phyloP scores from a whole-genome alignment of 2,797 vertebrate genomes.

The Todus mexicanus region DNA sequence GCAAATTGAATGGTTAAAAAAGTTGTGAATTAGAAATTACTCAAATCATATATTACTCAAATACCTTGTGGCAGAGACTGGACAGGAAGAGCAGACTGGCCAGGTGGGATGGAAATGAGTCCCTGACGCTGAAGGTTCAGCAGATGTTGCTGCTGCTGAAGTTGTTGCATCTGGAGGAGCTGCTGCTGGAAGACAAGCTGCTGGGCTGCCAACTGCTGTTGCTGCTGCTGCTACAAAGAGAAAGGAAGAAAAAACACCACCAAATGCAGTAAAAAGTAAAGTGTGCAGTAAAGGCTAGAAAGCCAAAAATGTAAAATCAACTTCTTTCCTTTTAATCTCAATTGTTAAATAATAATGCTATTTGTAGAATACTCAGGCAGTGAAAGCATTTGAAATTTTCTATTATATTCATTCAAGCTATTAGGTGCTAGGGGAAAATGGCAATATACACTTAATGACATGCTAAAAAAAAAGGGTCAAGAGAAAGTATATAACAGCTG shows the following conservation, averaged over 20 bases:
- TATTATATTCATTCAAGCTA: slow-evolving; percentile 12
- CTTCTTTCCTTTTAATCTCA: neutral
- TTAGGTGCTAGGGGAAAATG: neutral
- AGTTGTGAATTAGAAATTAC: neutral
- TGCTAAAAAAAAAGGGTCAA: slow-evolving; percentile 24
- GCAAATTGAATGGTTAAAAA: neutral
- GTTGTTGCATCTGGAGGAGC: slow-evolving; percentile 99
- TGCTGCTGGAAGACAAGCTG: slow-evolving; percentile 99
- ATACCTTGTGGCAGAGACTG: slow-evolving; percentile 95
- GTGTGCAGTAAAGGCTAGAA: neutral
- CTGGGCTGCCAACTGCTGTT: slow-evolving; percentile 98
- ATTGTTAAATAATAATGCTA: slow-evolving; percentile 19
- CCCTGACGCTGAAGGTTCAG: slow-evolving; percentile 99
- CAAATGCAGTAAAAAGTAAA: slow-evolving; percentile 9
- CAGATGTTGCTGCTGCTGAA: slow-evolving; percentile 99
- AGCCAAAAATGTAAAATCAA: neutral
- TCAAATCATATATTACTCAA: neutral
- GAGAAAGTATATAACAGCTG: neutral
- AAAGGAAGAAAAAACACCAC: fast-evolving
- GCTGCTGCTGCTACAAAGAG: slow-evolving; percentile 77
- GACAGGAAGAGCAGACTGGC: slow-evolving; percentile 92
- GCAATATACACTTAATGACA: slow-evolving; percentile 9
- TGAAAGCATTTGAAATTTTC: neutral
- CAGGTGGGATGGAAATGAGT: slow-evolving; percentile 94
- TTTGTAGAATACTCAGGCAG: slow-evolving; percentile 11